Conservation (phyloP, 2,797 vertebrate genomes). For the Babyrousa celebensis region DNA sequence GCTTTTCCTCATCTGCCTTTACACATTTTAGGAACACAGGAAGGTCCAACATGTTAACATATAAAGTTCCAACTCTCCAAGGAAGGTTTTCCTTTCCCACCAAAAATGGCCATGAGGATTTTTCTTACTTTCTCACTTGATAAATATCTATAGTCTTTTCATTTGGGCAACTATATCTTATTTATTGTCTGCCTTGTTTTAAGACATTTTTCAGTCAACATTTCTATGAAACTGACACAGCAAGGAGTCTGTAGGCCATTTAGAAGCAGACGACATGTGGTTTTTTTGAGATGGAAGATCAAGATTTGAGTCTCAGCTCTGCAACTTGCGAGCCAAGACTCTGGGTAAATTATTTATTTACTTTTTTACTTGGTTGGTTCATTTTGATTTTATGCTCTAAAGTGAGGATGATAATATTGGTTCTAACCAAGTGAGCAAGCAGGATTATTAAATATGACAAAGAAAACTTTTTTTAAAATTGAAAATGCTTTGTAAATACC, state of each 20-base stretch:
- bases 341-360: background rate
- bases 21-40: background rate
- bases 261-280: background rate
- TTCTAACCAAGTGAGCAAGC: background rate
- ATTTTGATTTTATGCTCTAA: conserved; percentile 52
- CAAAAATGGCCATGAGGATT: background rate
- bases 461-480: background rate
- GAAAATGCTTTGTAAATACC: background rate
- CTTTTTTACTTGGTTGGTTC: background rate
- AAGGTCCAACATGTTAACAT: background rate
- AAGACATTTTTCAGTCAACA: background rate
- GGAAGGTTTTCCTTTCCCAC: conserved; percentile 11
- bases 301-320: conserved; percentile 31
- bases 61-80: background rate
- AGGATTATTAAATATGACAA: conserved; percentile 30
- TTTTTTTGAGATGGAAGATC: background rate
- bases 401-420: background rate
- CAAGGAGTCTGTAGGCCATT: background rate
- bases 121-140: conserved; percentile 31
- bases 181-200: conserved; percentile 30
- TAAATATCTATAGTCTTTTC: background rate
- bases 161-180: background rate
- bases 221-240: background rate
- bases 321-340: conserved; percentile 33
- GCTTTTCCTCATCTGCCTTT: background rate